Evolutionary conservation across 1,140 invertebrate species (phyloP), one percentile per base, ranked within the genome.

Genomic region (Heliconius hewitsoni): DNA sequence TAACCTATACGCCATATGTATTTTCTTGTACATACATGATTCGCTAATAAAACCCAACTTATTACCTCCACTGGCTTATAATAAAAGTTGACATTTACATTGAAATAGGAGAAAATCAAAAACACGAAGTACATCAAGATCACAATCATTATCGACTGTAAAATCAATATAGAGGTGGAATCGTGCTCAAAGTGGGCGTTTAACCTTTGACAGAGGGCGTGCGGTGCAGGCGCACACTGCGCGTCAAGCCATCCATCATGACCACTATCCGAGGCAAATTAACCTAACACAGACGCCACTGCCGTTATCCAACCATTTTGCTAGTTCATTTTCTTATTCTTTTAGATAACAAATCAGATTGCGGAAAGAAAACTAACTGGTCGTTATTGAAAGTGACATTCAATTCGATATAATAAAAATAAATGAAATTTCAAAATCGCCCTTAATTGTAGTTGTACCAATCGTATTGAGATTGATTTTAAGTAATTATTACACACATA

Each of bases 151-250:
- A 82, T 80, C 70, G 81, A 76, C 84, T 88, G 85, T 81, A 91
- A 90, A 94, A 94, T 93, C 92, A 94, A 94, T 94, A 94, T 83
- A 76, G 86, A 80, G 84, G 84, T 87, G 87, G 90, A 87, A 89
- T 93, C 90, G 90, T 90, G 91, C 87, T 85, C 87, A 92, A 92
- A 93, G 89, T 94, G 90, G 90, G 90, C 84, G 90, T 92, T 93
- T 94, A 92, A 93, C 91, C 92, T 92, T 83, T 88, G 90, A 87
- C 91, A 85, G 85, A 87, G 86, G 89, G 90, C 90, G 87, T 91
- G 90, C 87, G 81, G 86, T 83, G 85, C 89, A 85, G 84, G 86
- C 87, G 89, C 87, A 86, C 85, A 88, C 84, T 80, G 83, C 88
- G 86, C 87, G 90, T 91, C 88, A 89, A 90, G 80, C 89, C 83